These are phyloP conservation scores for Balanococcus diminutus DNA, from an alignment of 2,888 invertebrate genomes.

Conservation along the genomic window DNA sequence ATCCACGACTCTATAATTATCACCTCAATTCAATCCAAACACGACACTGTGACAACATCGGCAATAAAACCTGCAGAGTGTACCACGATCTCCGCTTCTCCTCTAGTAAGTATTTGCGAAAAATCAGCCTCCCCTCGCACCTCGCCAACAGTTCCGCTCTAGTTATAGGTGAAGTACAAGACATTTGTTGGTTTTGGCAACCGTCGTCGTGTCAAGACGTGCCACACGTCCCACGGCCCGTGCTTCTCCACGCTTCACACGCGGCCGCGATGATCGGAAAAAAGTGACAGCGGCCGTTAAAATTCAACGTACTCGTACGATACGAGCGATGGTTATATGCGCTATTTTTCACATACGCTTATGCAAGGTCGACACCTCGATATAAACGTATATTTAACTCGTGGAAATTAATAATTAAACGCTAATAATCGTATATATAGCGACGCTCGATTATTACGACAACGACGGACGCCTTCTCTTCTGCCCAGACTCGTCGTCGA, in stretches of 20 bases:
- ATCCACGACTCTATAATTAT: background rate
- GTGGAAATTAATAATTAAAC: slow-evolving; percentile 29
- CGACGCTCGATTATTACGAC: background rate
- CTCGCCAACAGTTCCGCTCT: slow-evolving; percentile 8
- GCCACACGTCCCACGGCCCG: background rate
- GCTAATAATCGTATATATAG: background rate
- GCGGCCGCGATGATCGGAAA: slow-evolving; percentile 3
- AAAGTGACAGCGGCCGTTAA: slow-evolving; percentile 8
- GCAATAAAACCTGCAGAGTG: background rate
- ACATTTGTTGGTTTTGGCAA: slow-evolving; percentile 17
- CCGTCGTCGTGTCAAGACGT: background rate
- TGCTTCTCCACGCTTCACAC: background rate
- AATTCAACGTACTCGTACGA: slow-evolving; percentile 5
- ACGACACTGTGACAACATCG: background rate
- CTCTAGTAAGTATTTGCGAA: background rate
- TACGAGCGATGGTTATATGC: background rate
- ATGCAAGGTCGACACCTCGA: slow-evolving; percentile 16
- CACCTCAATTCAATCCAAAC: background rate
- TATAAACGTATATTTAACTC: background rate
- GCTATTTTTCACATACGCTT: slow-evolving; percentile 14
- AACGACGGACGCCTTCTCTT: background rate
- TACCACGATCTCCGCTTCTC: background rate
- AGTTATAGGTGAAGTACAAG: background rate
- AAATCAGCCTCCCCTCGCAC: background rate
- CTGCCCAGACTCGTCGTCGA: background rate